phyloP scores from a whole-genome alignment of 2,113 vertebrate species.

The Campylorhamphus procurvoides region DNA sequence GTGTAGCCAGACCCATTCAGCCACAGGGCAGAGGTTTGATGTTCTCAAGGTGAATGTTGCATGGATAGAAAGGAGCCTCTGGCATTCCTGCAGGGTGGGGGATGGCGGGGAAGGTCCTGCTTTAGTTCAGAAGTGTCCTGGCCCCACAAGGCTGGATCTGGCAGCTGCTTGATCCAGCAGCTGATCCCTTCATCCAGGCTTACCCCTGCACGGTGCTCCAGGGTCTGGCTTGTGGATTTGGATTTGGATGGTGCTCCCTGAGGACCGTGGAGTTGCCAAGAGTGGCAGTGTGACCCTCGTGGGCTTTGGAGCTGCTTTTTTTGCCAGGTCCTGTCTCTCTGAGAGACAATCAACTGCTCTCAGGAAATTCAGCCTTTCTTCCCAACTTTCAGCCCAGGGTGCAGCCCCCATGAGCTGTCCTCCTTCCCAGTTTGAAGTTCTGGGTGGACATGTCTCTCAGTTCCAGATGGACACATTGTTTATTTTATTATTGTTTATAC shows the following conservation, averaged over 20 bases:
- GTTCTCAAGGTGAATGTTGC: fast-evolving
- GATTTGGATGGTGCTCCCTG: background rate
- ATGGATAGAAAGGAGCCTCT: background rate
- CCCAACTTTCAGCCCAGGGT: background rate
- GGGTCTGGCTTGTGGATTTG: background rate
- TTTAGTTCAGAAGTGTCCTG: background rate
- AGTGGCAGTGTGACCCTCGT: background rate
- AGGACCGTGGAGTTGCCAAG: background rate
- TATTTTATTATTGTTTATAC: background rate
- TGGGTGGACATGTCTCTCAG: background rate
- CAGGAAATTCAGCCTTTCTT: background rate
- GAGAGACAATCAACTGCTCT: background rate
- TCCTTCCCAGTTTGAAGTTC: background rate
- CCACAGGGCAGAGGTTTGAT: background rate
- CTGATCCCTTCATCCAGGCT: background rate
- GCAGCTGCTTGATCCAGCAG: background rate
- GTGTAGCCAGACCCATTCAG: fast-evolving
- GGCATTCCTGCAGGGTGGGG: background rate
- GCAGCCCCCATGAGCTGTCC: background rate
- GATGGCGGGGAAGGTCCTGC: background rate
- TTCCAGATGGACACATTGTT: background rate
- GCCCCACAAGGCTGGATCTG: background rate
- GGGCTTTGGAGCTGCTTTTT: background rate
- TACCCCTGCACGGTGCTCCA: background rate
- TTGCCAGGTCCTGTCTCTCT: fast-evolving